Percentiles rank a stretch among this genome's conserved stretches.
phyloP scores from a whole-genome alignment of 2,888 invertebrate genomes.

The Caenorhabditis macrosperma region DNA sequence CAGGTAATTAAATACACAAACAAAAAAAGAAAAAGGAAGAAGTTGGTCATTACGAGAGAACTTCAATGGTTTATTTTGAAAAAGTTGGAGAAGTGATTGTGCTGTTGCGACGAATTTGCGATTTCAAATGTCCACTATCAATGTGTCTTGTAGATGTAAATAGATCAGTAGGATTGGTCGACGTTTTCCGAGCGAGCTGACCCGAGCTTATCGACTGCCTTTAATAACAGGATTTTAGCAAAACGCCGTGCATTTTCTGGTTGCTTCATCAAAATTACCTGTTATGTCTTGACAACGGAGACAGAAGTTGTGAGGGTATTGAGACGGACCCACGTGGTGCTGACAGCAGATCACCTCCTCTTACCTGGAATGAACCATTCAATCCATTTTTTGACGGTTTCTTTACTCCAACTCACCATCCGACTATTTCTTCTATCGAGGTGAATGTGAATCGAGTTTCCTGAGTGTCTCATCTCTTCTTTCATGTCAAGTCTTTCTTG shows the following conservation, averaged over 20 bases:
- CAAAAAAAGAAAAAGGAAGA: no score
- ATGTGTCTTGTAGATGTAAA: no score
- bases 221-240: not conserved
- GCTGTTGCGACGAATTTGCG: no score
- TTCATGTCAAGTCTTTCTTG: not conserved
- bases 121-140: no score
- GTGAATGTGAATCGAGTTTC: conserved; percentile 62
- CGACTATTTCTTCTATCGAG: conserved; percentile 59
- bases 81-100: no score
- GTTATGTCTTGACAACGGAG: conserved; percentile 53
- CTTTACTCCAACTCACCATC: conserved; percentile 12
- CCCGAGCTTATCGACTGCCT: conserved; percentile 59
- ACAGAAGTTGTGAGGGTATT: conserved; percentile 61
- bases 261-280: no score
- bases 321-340: conserved; percentile 59
- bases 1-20: no score
- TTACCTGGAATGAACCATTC: conserved; percentile 16
- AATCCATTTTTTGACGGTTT: not conserved
- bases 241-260: not conserved
- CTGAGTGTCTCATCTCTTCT: conserved; percentile 13
- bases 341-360: conserved; percentile 53
- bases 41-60: no score
- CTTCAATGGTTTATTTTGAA: no score
- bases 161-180: no score
- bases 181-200: conserved; percentile 26